phyloP scores from a whole-genome alignment of 2,888 invertebrate genomes.

The Agapostemon virescens region DNA sequence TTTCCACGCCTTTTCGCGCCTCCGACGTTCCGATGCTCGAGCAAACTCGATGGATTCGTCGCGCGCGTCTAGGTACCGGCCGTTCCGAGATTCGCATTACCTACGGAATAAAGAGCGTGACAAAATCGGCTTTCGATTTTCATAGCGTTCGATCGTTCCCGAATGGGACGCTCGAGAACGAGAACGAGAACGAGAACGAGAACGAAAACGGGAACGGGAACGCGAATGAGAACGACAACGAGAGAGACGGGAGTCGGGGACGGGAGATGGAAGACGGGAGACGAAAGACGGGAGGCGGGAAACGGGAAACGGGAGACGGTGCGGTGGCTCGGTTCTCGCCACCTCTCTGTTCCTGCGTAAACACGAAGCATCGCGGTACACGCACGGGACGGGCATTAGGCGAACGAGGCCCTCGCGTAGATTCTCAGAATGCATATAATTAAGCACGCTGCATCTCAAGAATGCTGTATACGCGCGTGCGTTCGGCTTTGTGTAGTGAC shows the following conservation, averaged over 20 bases:
- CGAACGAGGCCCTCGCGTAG: conserved; percentile 70
- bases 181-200: conserved; percentile 46
- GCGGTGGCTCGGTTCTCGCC: conserved; percentile 35
- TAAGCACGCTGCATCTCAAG: conserved; percentile 69
- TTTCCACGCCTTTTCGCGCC: conserved; percentile 60
- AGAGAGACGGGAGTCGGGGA: neutral
- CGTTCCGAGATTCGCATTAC: neutral
- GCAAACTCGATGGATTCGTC: neutral
- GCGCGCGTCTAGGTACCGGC: no score
- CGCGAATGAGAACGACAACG: neutral
- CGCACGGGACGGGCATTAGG: conserved; percentile 68
- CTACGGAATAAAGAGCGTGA: neutral
- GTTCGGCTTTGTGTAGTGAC: conserved; percentile 47
- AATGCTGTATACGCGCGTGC: conserved; percentile 52
- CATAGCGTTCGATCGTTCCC: conserved; percentile 57
- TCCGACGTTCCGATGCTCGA: conserved; percentile 49
- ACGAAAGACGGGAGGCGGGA: neutral
- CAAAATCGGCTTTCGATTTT: conserved; percentile 36
- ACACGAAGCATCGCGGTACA: conserved; percentile 68
- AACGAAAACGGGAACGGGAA: conserved; percentile 38
- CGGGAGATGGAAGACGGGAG: neutral
- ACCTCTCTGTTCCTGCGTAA: conserved; percentile 60
- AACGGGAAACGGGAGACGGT: neutral
- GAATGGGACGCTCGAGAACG: conserved; percentile 66
- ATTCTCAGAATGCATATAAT: conserved; percentile 78